These are phyloP conservation scores for Eubasilissa splendida DNA, from an alignment of 2,888 invertebrate species.

Conservation along the genomic window DNA sequence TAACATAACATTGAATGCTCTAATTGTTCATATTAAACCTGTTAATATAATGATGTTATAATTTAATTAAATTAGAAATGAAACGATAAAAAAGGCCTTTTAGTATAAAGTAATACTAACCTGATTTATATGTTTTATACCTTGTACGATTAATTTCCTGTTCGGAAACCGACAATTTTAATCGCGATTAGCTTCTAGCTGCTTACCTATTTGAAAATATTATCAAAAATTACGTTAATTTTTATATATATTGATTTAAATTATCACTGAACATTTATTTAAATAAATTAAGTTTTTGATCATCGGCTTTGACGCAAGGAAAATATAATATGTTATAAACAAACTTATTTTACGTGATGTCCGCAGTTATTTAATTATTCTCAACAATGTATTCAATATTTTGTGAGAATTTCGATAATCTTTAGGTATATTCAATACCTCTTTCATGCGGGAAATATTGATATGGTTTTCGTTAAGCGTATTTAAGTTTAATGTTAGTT, in stretches of 20 bases:
- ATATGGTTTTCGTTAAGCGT: slow-evolving; percentile 9
- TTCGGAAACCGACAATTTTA: slow-evolving; percentile 4
- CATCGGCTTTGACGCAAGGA: too few relatives aligned
- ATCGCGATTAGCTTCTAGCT: background rate
- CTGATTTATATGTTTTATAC: slow-evolving; percentile 36
- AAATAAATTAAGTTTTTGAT: too few relatives aligned
- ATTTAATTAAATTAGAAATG: slow-evolving; percentile 26
- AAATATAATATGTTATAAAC: too few relatives aligned
- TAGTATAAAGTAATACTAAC: slow-evolving; percentile 12
- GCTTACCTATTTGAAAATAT: slow-evolving; percentile 15
- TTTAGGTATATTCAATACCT: too few relatives aligned
- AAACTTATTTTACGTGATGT: too few relatives aligned
- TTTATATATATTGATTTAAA: background rate
- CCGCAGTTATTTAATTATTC: too few relatives aligned
- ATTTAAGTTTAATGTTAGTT: background rate
- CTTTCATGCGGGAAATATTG: too few relatives aligned
- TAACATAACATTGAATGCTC: background rate
- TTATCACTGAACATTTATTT: too few relatives aligned
- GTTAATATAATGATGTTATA: slow-evolving; percentile 18
- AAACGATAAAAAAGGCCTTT: slow-evolving; percentile 1
- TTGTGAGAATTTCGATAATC: too few relatives aligned
- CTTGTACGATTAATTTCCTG: slow-evolving; percentile 36
- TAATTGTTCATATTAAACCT: slow-evolving; percentile 28
- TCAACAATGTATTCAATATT: too few relatives aligned
- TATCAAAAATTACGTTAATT: background rate